Conservation (phyloP, 2,888 invertebrate genomes). For the Clitarchus hookeri region DNA sequence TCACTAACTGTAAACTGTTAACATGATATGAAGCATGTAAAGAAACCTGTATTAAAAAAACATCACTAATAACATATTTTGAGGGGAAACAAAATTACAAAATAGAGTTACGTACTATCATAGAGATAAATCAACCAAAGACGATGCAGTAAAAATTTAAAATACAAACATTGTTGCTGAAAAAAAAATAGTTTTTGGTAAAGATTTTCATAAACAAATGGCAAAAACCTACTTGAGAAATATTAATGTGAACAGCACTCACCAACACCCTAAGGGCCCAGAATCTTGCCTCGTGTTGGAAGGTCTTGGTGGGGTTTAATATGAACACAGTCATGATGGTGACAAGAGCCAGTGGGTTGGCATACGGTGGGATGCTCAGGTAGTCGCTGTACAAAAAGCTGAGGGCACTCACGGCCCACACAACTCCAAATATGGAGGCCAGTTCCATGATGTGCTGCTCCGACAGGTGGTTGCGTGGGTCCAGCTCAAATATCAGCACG, state of each 20-base stretch:
- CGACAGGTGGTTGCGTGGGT: conserved; percentile 75
- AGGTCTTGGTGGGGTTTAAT: conserved; percentile 75
- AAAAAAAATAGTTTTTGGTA: too few relatives aligned
- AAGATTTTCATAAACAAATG: too few relatives aligned
- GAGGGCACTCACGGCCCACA: conserved; percentile 72
- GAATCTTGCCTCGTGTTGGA: conserved; percentile 75
- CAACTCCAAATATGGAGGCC: conserved; percentile 74
- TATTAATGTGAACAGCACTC: conserved; percentile 46
- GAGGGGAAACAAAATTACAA: too few relatives aligned
- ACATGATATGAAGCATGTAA: too few relatives aligned
- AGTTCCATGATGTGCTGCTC: conserved; percentile 80
- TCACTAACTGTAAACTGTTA: too few relatives aligned
- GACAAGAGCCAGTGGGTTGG: conserved; percentile 73
- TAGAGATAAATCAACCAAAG: too few relatives aligned
- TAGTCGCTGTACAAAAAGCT: conserved; percentile 69
- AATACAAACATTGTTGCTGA: too few relatives aligned
- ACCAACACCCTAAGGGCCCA: conserved; percentile 72
- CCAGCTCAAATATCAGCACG: conserved; percentile 81
- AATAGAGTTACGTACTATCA: too few relatives aligned
- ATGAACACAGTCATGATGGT: conserved; percentile 70
- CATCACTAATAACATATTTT: too few relatives aligned
- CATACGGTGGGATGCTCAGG: conserved; percentile 74
- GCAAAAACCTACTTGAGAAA: too few relatives aligned
- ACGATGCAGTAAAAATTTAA: too few relatives aligned
- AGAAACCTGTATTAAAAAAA: too few relatives aligned